Conservation (phyloP, 2,113 vertebrate species). For the Lynx canadensis region DNA sequence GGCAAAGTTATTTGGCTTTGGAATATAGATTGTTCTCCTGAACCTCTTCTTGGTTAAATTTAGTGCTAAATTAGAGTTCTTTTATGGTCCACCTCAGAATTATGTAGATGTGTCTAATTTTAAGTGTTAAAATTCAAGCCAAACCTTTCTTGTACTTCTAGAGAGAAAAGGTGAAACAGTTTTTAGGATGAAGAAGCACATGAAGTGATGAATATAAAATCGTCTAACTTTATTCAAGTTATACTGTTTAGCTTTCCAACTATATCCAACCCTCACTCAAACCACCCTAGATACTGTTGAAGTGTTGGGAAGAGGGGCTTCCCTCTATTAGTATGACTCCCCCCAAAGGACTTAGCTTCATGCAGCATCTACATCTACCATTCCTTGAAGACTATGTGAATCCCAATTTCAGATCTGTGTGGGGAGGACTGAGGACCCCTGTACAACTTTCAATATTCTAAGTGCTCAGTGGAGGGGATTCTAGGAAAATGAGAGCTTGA, state of each 20-base stretch:
- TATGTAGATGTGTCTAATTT: neutral
- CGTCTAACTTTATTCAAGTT: neutral
- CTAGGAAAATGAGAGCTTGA: neutral
- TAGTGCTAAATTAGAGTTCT: neutral
- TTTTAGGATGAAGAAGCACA: neutral
- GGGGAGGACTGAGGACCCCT: neutral
- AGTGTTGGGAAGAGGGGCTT: too few species aligned
- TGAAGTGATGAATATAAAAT: neutral
- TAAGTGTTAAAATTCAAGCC: slow-evolving; percentile 23
- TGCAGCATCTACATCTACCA: neutral
- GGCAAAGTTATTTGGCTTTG: neutral
- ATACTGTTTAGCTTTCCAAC: neutral
- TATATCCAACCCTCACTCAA: neutral
- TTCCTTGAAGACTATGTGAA: neutral
- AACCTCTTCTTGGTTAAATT: neutral
- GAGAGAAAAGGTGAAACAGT: neutral
- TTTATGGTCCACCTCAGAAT: neutral
- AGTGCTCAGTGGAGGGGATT: neutral
- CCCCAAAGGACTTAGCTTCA: neutral
- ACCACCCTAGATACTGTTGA: neutral
- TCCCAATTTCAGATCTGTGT: neutral
- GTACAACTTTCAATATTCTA: neutral
- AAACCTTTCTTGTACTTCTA: neutral
- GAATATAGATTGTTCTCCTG: neutral
- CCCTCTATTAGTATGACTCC: neutral